Base-by-base conservation (phyloP, 2,888 invertebrate genomes). In the Chrysomela aeneicollis region DNA sequence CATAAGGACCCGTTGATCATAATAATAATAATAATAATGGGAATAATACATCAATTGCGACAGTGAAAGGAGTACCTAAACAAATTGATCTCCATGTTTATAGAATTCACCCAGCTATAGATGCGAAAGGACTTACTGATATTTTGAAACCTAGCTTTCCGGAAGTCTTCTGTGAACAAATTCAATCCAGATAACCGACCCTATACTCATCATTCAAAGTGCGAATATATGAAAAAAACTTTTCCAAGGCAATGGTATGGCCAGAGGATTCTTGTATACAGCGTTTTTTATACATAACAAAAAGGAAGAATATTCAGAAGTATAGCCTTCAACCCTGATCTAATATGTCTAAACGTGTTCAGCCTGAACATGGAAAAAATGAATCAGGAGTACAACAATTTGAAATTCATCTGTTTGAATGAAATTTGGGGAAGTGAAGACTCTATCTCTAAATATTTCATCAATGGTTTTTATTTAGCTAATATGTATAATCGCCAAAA, bases 151-250 rank as follows among this genome's bases (percentile, higher is more conserved):
- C 49, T 1, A 49, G 2, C 49, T 49, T 49, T 17, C 18, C 42
- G 5, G 42, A 42, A 17, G 42, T 42, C 3, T 42, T 42, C 42
- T 26, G 26, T 6, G 3, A 15, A 49, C 49, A n/a, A 49, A 49
- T 49, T 49, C 1, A 49, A 49, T 49, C 18, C 18, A 49, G 49
- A 49, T 49, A 49, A 9, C 18, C 49, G 49, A 17, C 15, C 15
- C 15, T 49, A n/a, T 49, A 49, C 49, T 49, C 49, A 15, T 49
- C 49, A 15, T 49, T 49, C 17, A 49, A 49, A 49, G 49, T 49
- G 49, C 49, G 49, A 15, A 49, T 49, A 49, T 49, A 49, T 19
- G 18, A 49, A 49, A 49, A 49, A 49, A 18, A 49, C 49, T n/a
- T 49, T 17, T 49, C 49, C 9, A 49, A 49, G 18, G 49, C 49